Percentiles rank a stretch among this genome's conserved stretches.
Conservation (phyloP, 2,797 vertebrate species). For the Microchirus variegatus region DNA sequence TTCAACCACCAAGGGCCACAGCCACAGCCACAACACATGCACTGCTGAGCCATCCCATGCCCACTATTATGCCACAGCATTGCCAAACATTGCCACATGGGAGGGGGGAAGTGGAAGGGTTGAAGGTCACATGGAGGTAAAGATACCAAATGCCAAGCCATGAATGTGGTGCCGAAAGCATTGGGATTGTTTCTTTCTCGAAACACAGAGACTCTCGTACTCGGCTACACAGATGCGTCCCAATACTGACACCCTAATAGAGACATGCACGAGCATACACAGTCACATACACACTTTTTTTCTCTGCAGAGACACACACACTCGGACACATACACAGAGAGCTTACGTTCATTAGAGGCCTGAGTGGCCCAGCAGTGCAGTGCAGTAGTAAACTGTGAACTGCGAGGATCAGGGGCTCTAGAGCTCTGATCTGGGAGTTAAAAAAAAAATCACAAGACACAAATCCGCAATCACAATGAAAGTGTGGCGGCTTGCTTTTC, state of each 20-base stretch:
- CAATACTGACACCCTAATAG: conserved; percentile 5
- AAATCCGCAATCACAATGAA: conserved; percentile 70
- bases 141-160: conserved; percentile 48
- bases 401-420: conserved; percentile 97
- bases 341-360: conserved; percentile 95
- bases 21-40: conserved; percentile 79
- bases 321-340: conserved; percentile 55
- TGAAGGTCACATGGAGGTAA: conserved; percentile 25
- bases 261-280: conserved; percentile 37
- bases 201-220: conserved; percentile 30
- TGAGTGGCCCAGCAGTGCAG: conserved; percentile 94
- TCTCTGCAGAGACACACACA: conserved; percentile 22
- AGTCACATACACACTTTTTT: background rate
- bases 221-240: conserved; percentile 22
- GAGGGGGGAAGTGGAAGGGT: background rate
- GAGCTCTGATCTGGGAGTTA: conserved; percentile 95
- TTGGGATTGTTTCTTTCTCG: conserved; percentile 60
- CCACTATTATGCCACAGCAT: conserved; percentile 41
- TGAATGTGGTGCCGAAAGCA: conserved; percentile 50
- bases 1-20: conserved; percentile 72
- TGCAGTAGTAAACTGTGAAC: conserved; percentile 98
- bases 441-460: conserved; percentile 74
- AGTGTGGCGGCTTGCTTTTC: conserved; percentile 38
- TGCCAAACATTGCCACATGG: conserved; percentile 35
- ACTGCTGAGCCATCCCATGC: conserved; percentile 79